Evolutionary conservation across 2,797 vertebrate species (phyloP).

Genomic region (Micrastur ruficollis): DNA sequence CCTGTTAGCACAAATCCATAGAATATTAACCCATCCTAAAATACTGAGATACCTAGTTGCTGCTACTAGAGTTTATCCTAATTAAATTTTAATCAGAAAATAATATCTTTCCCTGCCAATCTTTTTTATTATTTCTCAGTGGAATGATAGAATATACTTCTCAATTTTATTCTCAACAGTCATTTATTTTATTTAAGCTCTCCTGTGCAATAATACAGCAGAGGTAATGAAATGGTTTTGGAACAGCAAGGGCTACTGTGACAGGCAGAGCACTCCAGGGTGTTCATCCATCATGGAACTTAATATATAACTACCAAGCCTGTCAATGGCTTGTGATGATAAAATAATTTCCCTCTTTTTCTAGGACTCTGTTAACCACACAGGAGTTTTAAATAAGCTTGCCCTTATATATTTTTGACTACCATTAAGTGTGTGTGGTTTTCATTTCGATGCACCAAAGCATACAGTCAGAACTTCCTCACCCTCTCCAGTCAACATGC

Average conservation of each 20-base stretch:
- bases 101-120: constrained; percentile 13
- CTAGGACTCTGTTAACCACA: not conserved
- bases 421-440: not conserved
- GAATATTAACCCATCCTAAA: constrained; percentile 39
- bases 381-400: not conserved
- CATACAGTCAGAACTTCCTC: constrained; percentile 4
- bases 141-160: constrained; percentile 51
- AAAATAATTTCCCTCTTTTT: constrained; percentile 4
- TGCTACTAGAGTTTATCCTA: constrained; percentile 40
- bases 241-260: constrained; percentile 31
- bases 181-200: constrained; percentile 52
- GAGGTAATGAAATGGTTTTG: constrained; percentile 44
- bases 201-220: constrained; percentile 46
- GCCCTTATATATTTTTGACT: not conserved
- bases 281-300: constrained; percentile 27
- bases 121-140: constrained; percentile 13
- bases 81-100: constrained; percentile 57
- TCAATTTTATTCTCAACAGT: constrained; percentile 42
- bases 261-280: constrained; percentile 2
- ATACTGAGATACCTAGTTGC: constrained; percentile 10
- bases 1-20: constrained; percentile 1
- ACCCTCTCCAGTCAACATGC: not conserved
- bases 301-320: constrained; percentile 11
- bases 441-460: constrained; percentile 23
- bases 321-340: constrained; percentile 17